Conservation (phyloP, 2,113 vertebrate genomes). For the Furnarius figulus region DNA sequence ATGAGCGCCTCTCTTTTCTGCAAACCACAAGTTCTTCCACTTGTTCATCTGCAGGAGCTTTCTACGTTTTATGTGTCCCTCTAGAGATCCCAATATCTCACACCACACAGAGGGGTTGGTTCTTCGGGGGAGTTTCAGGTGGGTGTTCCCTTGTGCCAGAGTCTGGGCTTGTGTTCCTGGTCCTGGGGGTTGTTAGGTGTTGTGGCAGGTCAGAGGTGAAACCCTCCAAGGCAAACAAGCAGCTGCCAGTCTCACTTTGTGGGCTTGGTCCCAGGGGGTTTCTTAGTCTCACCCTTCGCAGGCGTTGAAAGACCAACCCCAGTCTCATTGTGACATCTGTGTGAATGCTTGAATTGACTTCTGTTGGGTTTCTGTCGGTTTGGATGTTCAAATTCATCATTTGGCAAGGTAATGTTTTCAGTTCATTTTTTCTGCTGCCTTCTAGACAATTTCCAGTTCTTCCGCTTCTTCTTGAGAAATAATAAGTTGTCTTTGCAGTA, state of each 20-base stretch:
- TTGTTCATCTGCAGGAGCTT: neutral
- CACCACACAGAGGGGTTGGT: accelerated
- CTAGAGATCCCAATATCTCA: neutral
- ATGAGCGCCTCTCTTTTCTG: neutral
- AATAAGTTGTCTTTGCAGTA: neutral
- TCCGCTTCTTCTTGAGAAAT: neutral
- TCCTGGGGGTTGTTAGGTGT: neutral
- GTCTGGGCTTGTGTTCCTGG: neutral
- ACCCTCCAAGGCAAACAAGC: neutral
- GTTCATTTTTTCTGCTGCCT: neutral
- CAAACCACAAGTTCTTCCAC: neutral
- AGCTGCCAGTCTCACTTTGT: neutral
- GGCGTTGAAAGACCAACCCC: neutral
- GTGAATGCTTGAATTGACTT: neutral
- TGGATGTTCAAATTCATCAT: neutral
- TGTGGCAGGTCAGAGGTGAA: neutral
- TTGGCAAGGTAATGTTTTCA: neutral
- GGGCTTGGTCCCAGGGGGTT: neutral
- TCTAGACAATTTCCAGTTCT: neutral
- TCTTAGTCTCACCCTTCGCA: neutral
- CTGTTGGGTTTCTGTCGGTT: neutral
- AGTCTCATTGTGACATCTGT: neutral
- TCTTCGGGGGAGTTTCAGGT: neutral
- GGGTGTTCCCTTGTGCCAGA: too few relatives aligned
- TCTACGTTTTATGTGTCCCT: neutral